Evolutionary conservation across 2,113 vertebrate species (phyloP), one percentile per base, ranked within the genome.

Genomic region (Pogonocichla stellata): DNA sequence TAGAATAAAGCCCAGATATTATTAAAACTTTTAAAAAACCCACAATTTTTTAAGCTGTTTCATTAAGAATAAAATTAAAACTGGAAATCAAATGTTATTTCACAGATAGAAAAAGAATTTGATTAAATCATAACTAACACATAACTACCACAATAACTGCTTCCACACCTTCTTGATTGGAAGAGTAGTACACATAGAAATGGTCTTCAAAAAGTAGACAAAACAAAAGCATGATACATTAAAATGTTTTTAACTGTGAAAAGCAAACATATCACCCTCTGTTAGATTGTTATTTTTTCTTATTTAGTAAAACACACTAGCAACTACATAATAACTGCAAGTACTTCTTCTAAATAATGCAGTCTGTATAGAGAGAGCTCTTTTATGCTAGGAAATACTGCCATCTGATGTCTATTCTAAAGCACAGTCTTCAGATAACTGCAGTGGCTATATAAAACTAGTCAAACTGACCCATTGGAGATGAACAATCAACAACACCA

Each of bases 331-430:
- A 8, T 5, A 80, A 23, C 33, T 42, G 28, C 12, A 56, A 24
- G 26, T 0, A 5, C 6, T 53, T 70, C 17, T 66, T 58, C 38
- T 19, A 36, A 64, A 61, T 28, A 38, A 42, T 6, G 5, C 13
- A 28, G 14, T 72, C 60, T 60, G 8, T 64, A 11, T 33, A 54
- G 34, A 88, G 9, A 88, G 10, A 77, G 22, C 19, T n/a, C 26
- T 26, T 62, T 89, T 75, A 29, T 69, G 48, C 42, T 87, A 34
- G 54, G 80, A 89, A 97, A 95, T 84, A 54, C 93, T 95, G 96
- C 94, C 94, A 93, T n/a, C 96, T 95, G 47, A 75, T 1, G 94
- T 72, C 53, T 57, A 5, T 22, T 91, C 11, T 14, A 69, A 65
- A 65, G 26, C 25, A 95, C 4, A 14, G 19, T 26, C 50, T 86